A percentile compares a stretch with the other conserved stretches of the same genome.
Conservation (phyloP, 2,797 vertebrate species). For the Gymnothorax reevesii region DNA sequence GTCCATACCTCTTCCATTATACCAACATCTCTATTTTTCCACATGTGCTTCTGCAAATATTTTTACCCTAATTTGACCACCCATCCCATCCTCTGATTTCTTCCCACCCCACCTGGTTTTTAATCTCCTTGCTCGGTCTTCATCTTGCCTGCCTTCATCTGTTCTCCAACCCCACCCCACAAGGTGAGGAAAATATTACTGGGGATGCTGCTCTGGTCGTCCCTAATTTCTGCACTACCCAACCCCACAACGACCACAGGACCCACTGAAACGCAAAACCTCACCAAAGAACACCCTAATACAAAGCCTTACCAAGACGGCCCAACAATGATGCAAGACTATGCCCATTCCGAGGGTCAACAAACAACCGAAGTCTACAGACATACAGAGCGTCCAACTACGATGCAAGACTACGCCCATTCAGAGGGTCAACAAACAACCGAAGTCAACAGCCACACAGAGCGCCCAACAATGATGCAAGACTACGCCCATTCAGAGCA, state of each 20-base stretch:
- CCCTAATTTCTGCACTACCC: constrained; percentile 52
- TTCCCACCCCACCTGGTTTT: neutral
- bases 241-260: neutral
- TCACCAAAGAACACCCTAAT: neutral
- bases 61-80: neutral
- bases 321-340: no score
- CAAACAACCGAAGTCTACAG: neutral
- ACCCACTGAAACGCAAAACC: neutral
- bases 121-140: neutral
- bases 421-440: neutral
- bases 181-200: constrained; percentile 61
- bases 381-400: no score
- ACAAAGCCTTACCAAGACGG: neutral
- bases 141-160: neutral
- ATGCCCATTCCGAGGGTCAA: neutral
- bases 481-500: no score
- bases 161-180: neutral
- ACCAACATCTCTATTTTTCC: constrained; percentile 8
- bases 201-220: constrained; percentile 53
- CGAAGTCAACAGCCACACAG: no score
- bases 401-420: no score
- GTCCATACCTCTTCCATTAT: neutral
- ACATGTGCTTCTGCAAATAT: constrained; percentile 16
- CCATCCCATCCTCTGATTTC: neutral
- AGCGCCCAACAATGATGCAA: no score